Evolutionary conservation across 2,888 invertebrate genomes (phyloP).

Genomic region (Plutella xylostella): DNA sequence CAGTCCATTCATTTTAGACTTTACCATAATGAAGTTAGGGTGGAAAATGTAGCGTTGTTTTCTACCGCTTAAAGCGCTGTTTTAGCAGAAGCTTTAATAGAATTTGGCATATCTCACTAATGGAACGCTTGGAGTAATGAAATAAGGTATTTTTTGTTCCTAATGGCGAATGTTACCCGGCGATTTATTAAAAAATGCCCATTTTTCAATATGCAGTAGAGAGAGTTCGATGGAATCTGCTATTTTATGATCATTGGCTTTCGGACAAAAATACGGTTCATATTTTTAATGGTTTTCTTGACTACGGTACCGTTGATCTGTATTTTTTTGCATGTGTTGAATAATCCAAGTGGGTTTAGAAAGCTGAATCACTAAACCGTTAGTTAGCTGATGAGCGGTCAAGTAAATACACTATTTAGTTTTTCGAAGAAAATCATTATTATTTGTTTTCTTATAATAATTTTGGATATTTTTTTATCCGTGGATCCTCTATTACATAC

Average conservation of each 20-base stretch:
- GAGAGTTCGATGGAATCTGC: conserved; percentile 16
- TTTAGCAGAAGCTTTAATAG: conserved; percentile 53
- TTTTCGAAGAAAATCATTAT: background rate
- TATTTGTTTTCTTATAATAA: too few species aligned
- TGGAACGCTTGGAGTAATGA: conserved; percentile 59
- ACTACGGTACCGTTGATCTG: background rate
- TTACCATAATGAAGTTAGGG: too few species aligned
- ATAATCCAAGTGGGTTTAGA: background rate
- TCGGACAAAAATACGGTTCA: conserved; percentile 1
- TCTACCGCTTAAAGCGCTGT: conserved; percentile 30
- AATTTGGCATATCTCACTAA: conserved; percentile 63
- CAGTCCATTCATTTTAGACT: too few species aligned
- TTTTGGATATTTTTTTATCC: too few species aligned
- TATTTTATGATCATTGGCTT: conserved; percentile 12
- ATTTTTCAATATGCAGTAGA: conserved; percentile 48
- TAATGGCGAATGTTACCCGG: conserved; percentile 40
- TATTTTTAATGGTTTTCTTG: background rate
- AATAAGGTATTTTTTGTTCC: conserved; percentile 55
- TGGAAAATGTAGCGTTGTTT: background rate
- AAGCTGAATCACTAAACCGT: background rate
- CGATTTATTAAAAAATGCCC: conserved; percentile 53
- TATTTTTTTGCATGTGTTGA: background rate
- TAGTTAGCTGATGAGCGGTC: background rate
- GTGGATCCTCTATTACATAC: too few species aligned
- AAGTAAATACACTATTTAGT: background rate